phyloP scores from a whole-genome alignment of 1,140 invertebrate genomes.

The Pinna nobilis region DNA sequence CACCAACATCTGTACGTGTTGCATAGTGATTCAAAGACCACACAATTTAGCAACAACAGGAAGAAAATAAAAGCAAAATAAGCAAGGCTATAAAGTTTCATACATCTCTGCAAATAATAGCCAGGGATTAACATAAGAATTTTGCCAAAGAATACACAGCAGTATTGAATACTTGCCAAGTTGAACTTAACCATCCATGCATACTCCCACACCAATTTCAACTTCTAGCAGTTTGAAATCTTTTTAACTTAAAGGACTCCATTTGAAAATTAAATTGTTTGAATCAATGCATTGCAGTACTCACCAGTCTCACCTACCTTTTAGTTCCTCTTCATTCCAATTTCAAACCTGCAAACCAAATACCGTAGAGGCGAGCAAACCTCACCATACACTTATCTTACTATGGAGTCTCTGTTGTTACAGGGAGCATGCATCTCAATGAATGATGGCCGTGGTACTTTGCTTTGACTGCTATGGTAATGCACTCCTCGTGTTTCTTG shows the following conservation, averaged over 20 bases:
- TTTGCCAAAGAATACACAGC: neutral
- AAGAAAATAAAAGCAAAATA: constrained; percentile 25
- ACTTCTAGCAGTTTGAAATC: constrained; percentile 6
- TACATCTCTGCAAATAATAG: neutral
- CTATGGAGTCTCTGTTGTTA: constrained; percentile 26
- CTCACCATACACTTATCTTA: neutral
- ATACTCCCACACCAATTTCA: constrained; percentile 33
- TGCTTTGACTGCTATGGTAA: constrained; percentile 38
- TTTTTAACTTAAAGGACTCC: neutral
- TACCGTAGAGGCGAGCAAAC: constrained; percentile 13
- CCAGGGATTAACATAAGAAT: neutral
- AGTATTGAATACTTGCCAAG: neutral
- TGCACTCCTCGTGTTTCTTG: constrained; percentile 34
- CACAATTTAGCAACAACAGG: constrained; percentile 44
- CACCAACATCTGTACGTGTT: constrained; percentile 91
- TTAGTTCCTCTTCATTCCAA: neutral
- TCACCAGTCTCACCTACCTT: neutral
- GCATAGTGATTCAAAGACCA: constrained; percentile 29
- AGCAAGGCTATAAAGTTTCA: neutral
- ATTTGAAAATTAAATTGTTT: no score
- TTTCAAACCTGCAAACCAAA: constrained; percentile 17
- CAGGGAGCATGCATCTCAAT: constrained; percentile 45
- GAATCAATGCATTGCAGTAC: no score
- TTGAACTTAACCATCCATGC: constrained; percentile 36
- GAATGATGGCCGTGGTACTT: constrained; percentile 39